A percentile compares a stretch with the other conserved stretches of the same genome.
phyloP scores from a whole-genome alignment of 2,888 invertebrate species.

The Notodonta dromedarius region DNA sequence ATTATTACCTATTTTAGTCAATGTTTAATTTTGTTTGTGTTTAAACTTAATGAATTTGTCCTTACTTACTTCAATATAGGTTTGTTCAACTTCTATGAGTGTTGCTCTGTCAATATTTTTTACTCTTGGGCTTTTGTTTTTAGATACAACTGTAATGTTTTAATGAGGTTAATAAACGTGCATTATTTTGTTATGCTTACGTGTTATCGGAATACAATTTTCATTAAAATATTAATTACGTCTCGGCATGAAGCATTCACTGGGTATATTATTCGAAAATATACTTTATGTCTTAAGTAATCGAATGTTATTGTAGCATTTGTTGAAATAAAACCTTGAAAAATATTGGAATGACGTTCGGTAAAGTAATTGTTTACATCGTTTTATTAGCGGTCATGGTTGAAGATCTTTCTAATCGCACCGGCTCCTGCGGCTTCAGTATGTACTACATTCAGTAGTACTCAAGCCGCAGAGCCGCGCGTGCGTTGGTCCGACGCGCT shows the following conservation, averaged over 20 bases:
- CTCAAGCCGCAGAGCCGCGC: slow-evolving; percentile 54
- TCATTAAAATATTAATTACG: background rate
- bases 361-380: slow-evolving; percentile 36
- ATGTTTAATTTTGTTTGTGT: too few relatives aligned
- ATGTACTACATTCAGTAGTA: slow-evolving; percentile 62
- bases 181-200: too few relatives aligned
- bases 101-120: too few relatives aligned
- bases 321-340: slow-evolving; percentile 44
- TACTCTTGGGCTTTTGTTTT: too few relatives aligned
- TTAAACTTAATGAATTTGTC: too few relatives aligned
- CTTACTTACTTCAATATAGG: too few relatives aligned
- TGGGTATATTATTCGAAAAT: background rate
- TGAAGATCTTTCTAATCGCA: slow-evolving; percentile 66
- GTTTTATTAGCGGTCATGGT: slow-evolving; percentile 67
- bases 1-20: too few relatives aligned
- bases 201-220: background rate
- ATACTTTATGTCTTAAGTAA: slow-evolving; percentile 21
- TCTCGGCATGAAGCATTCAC: too few relatives aligned
- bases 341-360: slow-evolving; percentile 44
- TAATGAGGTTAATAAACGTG: too few relatives aligned
- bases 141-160: too few relatives aligned
- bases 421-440: slow-evolving; percentile 35
- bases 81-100: too few relatives aligned
- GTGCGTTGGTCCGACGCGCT: slow-evolving; percentile 43
- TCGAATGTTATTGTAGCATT: slow-evolving; percentile 30